phyloP scores from a whole-genome alignment of 2,797 vertebrate genomes.

The Lithobates pipiens region DNA sequence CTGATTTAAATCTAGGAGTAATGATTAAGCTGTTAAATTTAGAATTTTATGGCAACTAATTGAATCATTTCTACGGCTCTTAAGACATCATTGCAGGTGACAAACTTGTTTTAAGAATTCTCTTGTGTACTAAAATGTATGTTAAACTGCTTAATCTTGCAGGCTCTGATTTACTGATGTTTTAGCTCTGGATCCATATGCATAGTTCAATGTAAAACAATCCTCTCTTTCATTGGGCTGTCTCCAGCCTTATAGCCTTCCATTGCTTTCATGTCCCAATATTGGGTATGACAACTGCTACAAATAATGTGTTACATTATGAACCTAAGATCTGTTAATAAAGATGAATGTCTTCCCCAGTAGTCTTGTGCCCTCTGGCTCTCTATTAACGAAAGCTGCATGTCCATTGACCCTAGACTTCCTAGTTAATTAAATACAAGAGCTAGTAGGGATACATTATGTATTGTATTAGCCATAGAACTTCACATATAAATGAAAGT shows the following conservation, averaged over 20 bases:
- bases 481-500: slow-evolving; percentile 25
- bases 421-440: slow-evolving; percentile 46
- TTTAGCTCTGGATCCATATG: background rate
- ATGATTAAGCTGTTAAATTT: too few species aligned
- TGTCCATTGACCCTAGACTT: slow-evolving; percentile 34
- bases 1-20: too few species aligned
- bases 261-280: slow-evolving; percentile 34
- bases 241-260: slow-evolving; percentile 7
- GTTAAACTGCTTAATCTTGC: too few species aligned
- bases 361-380: slow-evolving; percentile 43
- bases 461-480: slow-evolving; percentile 14
- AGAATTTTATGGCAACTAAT: too few species aligned
- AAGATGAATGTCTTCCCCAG: slow-evolving; percentile 40
- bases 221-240: slow-evolving; percentile 10
- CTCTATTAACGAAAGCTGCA: slow-evolving; percentile 48
- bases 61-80: too few species aligned
- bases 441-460: slow-evolving; percentile 43
- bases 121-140: too few species aligned
- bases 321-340: slow-evolving; percentile 34
- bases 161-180: background rate
- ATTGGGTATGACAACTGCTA: slow-evolving; percentile 42
- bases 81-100: too few species aligned
- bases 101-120: too few species aligned
- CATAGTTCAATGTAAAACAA: slow-evolving; percentile 21
- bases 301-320: slow-evolving; percentile 46